Evolutionary conservation across 2,797 vertebrate species (phyloP).

Genomic region (Euphonia xanthogaster): DNA sequence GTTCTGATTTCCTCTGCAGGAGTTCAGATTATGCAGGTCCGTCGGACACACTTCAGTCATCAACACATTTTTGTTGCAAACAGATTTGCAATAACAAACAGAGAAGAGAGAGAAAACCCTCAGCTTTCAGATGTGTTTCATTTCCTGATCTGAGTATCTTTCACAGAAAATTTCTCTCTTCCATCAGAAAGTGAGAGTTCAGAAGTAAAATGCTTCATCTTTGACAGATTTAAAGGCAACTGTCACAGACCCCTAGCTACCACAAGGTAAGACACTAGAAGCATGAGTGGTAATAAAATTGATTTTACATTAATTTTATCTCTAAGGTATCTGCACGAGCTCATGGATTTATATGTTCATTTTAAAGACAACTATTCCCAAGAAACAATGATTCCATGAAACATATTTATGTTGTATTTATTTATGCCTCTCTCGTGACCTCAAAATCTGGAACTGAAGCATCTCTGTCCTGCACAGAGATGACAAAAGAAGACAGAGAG

Average conservation of each 20-base stretch:
- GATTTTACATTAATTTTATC: not conserved
- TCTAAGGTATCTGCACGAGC: not conserved
- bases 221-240: not conserved
- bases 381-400: not conserved
- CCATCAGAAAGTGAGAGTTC: not conserved
- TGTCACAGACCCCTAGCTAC: not conserved
- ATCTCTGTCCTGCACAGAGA: not conserved
- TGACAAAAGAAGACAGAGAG: not conserved
- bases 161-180: not conserved
- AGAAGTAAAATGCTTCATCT: not conserved
- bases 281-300: not conserved
- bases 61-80: not conserved
- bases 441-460: not conserved
- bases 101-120: not conserved
- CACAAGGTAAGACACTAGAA: not conserved
- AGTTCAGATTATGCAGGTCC: not conserved
- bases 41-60: not conserved
- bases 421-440: not conserved
- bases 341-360: not conserved
- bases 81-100: not conserved
- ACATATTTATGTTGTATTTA: not conserved
- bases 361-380: not conserved
- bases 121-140: not conserved
- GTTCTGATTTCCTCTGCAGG: not conserved
- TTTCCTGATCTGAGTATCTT: not conserved